Evolutionary conservation across 2,797 vertebrate genomes (phyloP).

Genomic region (Sebastes ruberrimus): DNA sequence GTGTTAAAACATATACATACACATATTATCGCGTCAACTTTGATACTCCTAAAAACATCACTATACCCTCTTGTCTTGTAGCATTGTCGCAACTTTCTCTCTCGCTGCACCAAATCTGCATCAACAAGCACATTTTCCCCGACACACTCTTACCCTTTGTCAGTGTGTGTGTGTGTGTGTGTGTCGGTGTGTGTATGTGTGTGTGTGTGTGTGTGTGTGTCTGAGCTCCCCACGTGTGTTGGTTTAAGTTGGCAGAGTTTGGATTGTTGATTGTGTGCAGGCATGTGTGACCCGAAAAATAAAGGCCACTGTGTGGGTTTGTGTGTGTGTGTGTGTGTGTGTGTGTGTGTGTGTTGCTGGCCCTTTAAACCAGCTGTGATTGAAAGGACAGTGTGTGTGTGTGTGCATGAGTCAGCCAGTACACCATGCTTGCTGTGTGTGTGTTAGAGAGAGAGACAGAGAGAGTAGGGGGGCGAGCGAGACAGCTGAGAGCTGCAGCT

Average conservation of each 20-base stretch:
- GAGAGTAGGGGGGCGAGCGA: not conserved
- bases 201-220: not conserved
- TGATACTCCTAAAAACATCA: not conserved
- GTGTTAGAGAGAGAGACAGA: not conserved
- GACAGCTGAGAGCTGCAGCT: conserved; percentile 65
- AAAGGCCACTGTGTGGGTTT: conserved; percentile 33
- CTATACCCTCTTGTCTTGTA: not conserved
- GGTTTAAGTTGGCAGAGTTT: conserved; percentile 35
- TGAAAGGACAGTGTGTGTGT: conserved; percentile 69
- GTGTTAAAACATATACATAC: no score
- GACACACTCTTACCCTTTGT: conserved; percentile 25
- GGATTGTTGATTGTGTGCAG: conserved; percentile 39
- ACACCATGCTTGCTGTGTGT: conserved; percentile 29
- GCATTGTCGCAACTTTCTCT: not conserved
- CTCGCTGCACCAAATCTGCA: conserved; percentile 11
- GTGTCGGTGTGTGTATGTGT: conserved; percentile 12
- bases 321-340: conserved; percentile 19
- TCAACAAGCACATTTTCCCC: conserved; percentile 20
- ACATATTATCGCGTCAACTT: no score
- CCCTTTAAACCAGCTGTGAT: conserved; percentile 75
- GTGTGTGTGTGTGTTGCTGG: conserved; percentile 35
- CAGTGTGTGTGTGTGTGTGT: not conserved
- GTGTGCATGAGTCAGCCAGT: conserved; percentile 73
- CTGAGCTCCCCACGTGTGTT: conserved; percentile 14
- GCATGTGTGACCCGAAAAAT: conserved; percentile 25